phyloP scores from a whole-genome alignment of 2,797 vertebrate genomes.

The Pitangus sulphuratus region DNA sequence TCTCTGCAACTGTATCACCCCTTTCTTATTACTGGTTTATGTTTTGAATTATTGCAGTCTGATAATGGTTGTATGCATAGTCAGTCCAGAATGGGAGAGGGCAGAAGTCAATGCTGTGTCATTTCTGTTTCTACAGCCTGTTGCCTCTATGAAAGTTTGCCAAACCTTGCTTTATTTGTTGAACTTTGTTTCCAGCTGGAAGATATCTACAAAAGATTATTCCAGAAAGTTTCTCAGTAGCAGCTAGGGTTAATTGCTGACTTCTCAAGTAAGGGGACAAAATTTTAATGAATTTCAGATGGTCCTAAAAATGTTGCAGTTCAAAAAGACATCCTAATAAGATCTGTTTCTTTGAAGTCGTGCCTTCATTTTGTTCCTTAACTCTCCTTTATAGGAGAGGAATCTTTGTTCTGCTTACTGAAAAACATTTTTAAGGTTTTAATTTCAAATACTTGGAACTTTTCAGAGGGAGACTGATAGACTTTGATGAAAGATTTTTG shows the following conservation, averaged over 20 bases:
- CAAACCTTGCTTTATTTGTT: background rate
- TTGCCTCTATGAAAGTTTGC: background rate
- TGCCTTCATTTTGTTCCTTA: background rate
- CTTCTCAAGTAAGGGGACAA: background rate
- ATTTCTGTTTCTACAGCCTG: background rate
- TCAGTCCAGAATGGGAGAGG: background rate
- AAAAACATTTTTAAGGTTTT: background rate
- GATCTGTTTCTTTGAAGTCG: slow-evolving; percentile 2
- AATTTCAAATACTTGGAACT: background rate
- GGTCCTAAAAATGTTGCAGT: background rate
- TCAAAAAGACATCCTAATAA: slow-evolving; percentile 4
- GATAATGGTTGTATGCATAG: background rate
- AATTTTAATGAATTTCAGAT: background rate
- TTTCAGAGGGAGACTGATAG: background rate
- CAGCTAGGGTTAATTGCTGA: slow-evolving; percentile 20
- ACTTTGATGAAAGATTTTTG: background rate
- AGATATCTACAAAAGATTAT: background rate
- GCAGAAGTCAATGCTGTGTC: background rate
- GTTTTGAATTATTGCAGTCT: background rate
- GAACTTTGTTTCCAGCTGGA: background rate
- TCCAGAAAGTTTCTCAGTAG: background rate
- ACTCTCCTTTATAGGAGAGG: background rate
- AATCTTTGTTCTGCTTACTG: background rate
- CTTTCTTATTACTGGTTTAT: background rate
- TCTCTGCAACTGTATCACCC: background rate